phyloP scores from a whole-genome alignment of 1,140 invertebrate genomes.

The Phymastichus coffea region DNA sequence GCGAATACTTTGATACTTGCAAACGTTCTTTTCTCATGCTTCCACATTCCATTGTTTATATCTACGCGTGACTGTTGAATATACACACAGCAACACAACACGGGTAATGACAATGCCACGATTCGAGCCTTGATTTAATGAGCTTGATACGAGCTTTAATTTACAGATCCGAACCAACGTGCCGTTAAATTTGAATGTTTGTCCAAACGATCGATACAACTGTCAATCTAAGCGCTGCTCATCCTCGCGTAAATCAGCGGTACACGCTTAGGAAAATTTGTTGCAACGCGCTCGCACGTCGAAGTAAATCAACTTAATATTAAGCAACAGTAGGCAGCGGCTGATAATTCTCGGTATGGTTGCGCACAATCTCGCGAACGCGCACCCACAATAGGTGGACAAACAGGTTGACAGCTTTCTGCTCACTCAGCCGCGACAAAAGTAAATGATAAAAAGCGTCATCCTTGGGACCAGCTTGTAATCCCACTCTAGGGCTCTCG shows the following conservation, averaged over 20 bases:
- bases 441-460: neutral
- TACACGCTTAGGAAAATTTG: slow-evolving; percentile 1
- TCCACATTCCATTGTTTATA: slow-evolving; percentile 8
- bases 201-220: slow-evolving; percentile 8
- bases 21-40: slow-evolving; percentile 31
- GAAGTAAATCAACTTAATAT: slow-evolving; percentile 10
- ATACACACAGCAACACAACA: slow-evolving; percentile 13
- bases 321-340: no score
- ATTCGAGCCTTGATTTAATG: slow-evolving; percentile 18
- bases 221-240: slow-evolving; percentile 9
- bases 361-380: no score
- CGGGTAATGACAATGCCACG: slow-evolving; percentile 9
- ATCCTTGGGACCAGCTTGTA: slow-evolving; percentile 1
- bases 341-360: no score
- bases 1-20: no score
- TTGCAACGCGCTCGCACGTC: neutral
- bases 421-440: neutral
- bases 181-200: slow-evolving; percentile 13
- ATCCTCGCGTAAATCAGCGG: slow-evolving; percentile 8
- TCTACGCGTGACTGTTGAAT: slow-evolving; percentile 14
- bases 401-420: neutral
- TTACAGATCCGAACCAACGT: slow-evolving; percentile 19
- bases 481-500: slow-evolving; percentile 10
- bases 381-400: no score
- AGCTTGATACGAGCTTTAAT: slow-evolving; percentile 25